Percentiles rank a stretch among this genome's conserved stretches.
These are phyloP conservation scores for Archocentrus centrarchus DNA, from an alignment of 2,113 vertebrate genomes.

Conservation along the genomic window DNA sequence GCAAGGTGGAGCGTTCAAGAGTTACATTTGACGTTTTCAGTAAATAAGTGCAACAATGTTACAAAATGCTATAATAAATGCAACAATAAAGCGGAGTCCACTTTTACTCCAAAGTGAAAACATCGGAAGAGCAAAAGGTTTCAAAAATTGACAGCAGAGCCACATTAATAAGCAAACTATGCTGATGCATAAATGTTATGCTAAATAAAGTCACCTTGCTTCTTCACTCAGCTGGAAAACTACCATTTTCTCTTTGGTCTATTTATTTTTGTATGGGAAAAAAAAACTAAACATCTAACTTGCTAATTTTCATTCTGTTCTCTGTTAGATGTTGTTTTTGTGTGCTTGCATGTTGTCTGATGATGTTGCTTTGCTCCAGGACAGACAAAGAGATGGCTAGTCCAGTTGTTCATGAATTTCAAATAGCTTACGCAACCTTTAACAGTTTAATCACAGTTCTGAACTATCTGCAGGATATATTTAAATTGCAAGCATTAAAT, in stretches of 20 bases:
- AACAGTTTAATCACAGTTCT: constrained; percentile 3
- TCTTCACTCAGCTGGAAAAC: too few relatives aligned
- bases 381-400: not conserved
- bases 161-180: too few relatives aligned
- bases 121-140: not conserved
- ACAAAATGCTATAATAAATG: not conserved
- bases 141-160: too few relatives aligned
- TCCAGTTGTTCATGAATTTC: not conserved
- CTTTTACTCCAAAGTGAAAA: not conserved
- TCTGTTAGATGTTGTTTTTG: too few relatives aligned
- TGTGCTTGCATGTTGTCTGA: not conserved
- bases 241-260: too few relatives aligned
- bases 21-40: too few relatives aligned
- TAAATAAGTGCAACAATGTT: not conserved
- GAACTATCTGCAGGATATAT: not conserved
- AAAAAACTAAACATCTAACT: too few relatives aligned
- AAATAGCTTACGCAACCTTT: not conserved
- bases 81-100: not conserved
- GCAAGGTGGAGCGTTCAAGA: not conserved
- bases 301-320: too few relatives aligned
- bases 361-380: not conserved
- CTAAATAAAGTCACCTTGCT: too few relatives aligned
- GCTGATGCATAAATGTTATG: too few relatives aligned
- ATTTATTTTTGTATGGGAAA: too few relatives aligned
- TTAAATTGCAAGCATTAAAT: not conserved